These are phyloP conservation scores for Prorops nasuta DNA, from an alignment of 1,140 invertebrate genomes.

Conservation along the genomic window DNA sequence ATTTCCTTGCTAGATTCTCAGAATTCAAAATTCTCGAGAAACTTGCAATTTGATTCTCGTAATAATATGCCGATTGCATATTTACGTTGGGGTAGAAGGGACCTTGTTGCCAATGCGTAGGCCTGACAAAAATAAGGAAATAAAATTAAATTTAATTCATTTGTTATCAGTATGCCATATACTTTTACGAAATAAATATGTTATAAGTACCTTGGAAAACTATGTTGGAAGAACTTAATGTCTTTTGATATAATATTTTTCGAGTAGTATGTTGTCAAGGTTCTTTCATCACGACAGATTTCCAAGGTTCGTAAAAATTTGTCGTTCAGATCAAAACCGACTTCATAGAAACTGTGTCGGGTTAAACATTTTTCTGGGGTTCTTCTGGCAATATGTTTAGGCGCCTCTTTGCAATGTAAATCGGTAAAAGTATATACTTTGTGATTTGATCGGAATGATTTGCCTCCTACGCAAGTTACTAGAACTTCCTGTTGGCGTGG, in stretches of 20 bases:
- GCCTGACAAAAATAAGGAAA: too few relatives aligned
- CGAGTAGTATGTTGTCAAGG: conserved; percentile 47
- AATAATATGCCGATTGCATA: conserved; percentile 33
- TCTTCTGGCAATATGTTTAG: background rate
- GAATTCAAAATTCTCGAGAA: conserved; percentile 38
- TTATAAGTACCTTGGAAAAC: conserved; percentile 31
- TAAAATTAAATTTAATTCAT: too few relatives aligned
- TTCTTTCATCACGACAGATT: conserved; percentile 50
- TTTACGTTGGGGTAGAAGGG: conserved; percentile 32
- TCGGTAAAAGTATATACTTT: background rate
- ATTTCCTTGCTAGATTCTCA: conserved; percentile 21
- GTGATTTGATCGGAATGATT: conserved; percentile 27
- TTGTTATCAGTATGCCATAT: too few relatives aligned
- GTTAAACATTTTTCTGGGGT: background rate
- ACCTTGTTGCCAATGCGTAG: conserved; percentile 27
- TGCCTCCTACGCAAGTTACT: conserved; percentile 20
- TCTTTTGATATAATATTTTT: conserved; percentile 36
- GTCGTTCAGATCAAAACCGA: conserved; percentile 29
- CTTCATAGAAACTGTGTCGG: too few relatives aligned
- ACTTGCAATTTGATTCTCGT: conserved; percentile 28
- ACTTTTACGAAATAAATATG: background rate
- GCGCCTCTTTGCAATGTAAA: conserved; percentile 3
- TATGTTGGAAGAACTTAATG: conserved; percentile 32
- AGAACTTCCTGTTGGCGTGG: background rate
- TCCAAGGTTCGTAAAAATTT: conserved; percentile 44